These are phyloP conservation scores for Huso huso DNA, from an alignment of 2,797 vertebrate genomes.

Conservation along the genomic window DNA sequence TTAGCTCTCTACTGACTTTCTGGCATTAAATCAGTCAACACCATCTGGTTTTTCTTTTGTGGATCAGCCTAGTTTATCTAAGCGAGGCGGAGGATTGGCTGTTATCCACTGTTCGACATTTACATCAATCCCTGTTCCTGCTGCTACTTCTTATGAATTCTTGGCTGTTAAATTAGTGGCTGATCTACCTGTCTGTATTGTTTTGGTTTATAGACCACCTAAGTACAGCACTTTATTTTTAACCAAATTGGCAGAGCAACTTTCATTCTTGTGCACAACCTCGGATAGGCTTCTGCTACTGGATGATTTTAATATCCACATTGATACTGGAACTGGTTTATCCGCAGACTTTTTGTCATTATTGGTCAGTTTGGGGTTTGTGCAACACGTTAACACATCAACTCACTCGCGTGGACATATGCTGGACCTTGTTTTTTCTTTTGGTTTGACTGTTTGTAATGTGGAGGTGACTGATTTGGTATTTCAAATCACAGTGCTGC, in stretches of 20 bases:
- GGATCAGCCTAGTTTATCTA: background rate
- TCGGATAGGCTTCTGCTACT: background rate
- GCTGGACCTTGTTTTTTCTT: background rate
- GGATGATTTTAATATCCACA: background rate
- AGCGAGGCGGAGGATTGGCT: background rate
- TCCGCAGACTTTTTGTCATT: background rate
- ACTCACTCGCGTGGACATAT: background rate
- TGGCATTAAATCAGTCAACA: background rate
- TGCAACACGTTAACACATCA: background rate
- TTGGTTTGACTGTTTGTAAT: background rate
- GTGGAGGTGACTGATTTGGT: background rate
- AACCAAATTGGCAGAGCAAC: background rate
- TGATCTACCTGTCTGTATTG: background rate
- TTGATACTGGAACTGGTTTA: background rate
- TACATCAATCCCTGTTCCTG: background rate
- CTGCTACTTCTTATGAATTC: background rate
- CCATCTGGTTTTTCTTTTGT: background rate
- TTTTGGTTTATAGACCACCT: background rate
- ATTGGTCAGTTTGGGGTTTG: background rate
- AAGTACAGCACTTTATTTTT: background rate
- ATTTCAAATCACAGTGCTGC: background rate
- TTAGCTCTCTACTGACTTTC: background rate
- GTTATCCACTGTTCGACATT: background rate
- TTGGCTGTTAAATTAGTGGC: background rate
- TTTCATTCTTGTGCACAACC: background rate